Evolutionary conservation across 2,888 invertebrate species (phyloP), one percentile per base, ranked within the genome.

Genomic region (Volucella inanis): DNA sequence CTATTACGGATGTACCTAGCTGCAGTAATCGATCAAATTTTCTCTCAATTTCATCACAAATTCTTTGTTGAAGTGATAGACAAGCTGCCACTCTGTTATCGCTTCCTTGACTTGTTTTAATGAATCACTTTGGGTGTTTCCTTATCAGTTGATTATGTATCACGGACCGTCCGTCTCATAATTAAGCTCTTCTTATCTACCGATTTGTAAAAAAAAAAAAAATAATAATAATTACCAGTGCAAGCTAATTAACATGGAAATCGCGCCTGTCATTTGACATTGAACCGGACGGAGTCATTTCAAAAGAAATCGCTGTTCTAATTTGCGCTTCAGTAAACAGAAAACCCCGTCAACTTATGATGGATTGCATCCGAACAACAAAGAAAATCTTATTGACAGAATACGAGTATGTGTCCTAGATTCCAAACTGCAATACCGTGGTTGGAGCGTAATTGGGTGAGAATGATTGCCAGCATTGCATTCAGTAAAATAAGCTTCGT

Each of bases 211-310:
- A 31, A 38, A 68, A 43, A 50, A 59, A 71, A 10, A 49, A 50
- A 59, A 71, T 8, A 49, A 22, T 22, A 22, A 22, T 50, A 57
- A 59, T 47, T 11, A 41, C 14, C 38, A 11, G 10, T 59, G 6
- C 31, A 31, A 4, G 11, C 61, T 61, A 71, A 59, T 70, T 70
- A 47, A 57, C 59, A 31, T 41, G 41, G 39, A 50, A 59, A 39
- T 47, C 57, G 57, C 47, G 70, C 57, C 31, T 70, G 22, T 47
- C 11, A 47, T 70, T 22, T 18, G 47, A 57, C 55, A 70, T 47
- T 18, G 47, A 54, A 70, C 47, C 12, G 15, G 18, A 11, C 41
- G n/a, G 31, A 18, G 39, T 70, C 47, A 15, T 38, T 15, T 15
- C 0, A 11, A 8, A 45, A 49, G 50, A 59, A 59, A n/a, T n/a